Evolutionary conservation across 2,113 vertebrate species (phyloP).

Genomic region (Notothenia rossii): DNA sequence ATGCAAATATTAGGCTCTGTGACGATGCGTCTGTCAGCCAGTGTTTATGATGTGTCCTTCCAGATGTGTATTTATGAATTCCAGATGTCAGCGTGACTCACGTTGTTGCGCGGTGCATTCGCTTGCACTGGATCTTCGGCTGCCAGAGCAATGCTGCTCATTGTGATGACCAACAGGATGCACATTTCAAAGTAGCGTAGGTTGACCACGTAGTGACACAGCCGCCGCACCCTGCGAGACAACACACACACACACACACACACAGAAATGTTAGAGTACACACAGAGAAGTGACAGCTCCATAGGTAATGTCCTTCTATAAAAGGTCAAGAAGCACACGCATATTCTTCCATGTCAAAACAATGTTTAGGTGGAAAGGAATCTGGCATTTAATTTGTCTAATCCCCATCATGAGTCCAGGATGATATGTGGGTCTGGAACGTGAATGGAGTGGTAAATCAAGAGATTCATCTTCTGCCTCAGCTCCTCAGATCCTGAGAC

Average conservation of each 20-base stretch:
- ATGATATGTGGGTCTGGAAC: neutral
- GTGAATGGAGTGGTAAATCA: neutral
- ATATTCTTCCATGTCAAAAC: neutral
- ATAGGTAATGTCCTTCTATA: neutral
- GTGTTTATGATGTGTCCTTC: conserved; percentile 17
- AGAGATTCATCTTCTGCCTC: neutral
- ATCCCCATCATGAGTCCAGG: neutral
- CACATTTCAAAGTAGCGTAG: conserved; percentile 97
- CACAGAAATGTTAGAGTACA: neutral
- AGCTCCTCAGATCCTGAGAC: neutral
- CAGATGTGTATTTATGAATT: conserved; percentile 40
- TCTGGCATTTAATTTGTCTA: neutral
- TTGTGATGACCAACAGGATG: conserved; percentile 94
- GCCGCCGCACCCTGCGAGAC: conserved; percentile 88
- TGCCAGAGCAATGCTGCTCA: conserved; percentile 97
- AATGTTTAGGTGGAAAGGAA: neutral
- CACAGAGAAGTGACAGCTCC: neutral
- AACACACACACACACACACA: conserved; percentile 22
- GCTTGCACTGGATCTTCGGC: conserved; percentile 94
- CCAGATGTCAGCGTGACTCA: conserved; percentile 79
- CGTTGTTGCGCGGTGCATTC: conserved; percentile 90
- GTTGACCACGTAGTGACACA: conserved; percentile 96
- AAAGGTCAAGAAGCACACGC: neutral
- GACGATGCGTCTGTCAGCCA: conserved; percentile 7
- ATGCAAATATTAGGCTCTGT: conserved; percentile 7